These are phyloP conservation scores for Hiodon tergisus DNA, from an alignment of 2,113 vertebrate species.

Conservation along the genomic window DNA sequence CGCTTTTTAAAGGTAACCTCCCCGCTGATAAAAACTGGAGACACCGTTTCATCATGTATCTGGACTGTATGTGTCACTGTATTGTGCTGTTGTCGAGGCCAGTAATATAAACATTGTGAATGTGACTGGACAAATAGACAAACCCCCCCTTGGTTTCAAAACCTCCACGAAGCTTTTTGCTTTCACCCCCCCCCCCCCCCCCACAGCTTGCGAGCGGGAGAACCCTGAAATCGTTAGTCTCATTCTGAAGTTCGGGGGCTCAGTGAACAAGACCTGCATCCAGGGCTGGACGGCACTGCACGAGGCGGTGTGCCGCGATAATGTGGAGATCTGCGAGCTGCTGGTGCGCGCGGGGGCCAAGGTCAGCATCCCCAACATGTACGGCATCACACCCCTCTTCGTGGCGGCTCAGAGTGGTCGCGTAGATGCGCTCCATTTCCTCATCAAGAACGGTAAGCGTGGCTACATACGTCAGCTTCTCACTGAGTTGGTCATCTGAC, in stretches of 20 bases:
- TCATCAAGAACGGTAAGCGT: slow-evolving; percentile 62
- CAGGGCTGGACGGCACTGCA: slow-evolving; percentile 83
- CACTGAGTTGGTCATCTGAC: background rate
- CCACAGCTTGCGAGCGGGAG: slow-evolving; percentile 78
- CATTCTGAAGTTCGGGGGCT: slow-evolving; percentile 66
- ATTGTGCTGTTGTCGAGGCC: too few species aligned
- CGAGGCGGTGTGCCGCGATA: slow-evolving; percentile 73
- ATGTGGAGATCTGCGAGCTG: slow-evolving; percentile 81
- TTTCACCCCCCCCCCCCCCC: too few species aligned
- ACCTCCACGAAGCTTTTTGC: too few species aligned
- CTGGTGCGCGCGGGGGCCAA: slow-evolving; percentile 80
- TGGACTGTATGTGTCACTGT: too few species aligned
- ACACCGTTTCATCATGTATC: background rate
- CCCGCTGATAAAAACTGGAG: background rate
- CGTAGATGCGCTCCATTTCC: slow-evolving; percentile 69
- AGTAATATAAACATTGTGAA: background rate
- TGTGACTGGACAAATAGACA: background rate
- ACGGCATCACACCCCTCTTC: slow-evolving; percentile 82
- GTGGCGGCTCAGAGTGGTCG: slow-evolving; percentile 83
- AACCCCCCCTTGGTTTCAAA: too few species aligned
- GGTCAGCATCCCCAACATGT: slow-evolving; percentile 68
- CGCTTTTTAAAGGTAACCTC: slow-evolving; percentile 82
- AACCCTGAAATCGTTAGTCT: slow-evolving; percentile 62
- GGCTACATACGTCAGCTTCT: background rate
- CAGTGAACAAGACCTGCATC: slow-evolving; percentile 70